phyloP scores from a whole-genome alignment of 2,113 vertebrate genomes.

The Chionis minor region DNA sequence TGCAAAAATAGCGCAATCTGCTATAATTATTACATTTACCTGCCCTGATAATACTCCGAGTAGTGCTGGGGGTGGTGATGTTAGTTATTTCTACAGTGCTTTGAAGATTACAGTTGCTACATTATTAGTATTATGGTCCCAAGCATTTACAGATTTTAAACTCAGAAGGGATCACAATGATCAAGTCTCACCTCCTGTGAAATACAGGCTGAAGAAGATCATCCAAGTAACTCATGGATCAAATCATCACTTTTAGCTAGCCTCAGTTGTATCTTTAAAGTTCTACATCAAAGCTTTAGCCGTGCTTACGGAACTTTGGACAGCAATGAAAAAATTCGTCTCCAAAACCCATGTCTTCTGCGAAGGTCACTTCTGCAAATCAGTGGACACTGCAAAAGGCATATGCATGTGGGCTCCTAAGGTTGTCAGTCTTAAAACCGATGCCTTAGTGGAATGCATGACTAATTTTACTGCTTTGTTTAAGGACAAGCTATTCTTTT shows the following conservation, averaged over 20 bases:
- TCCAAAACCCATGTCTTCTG: background rate
- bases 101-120: background rate
- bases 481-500: conserved; percentile 1
- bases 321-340: background rate
- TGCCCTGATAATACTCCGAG: background rate
- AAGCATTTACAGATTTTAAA: background rate
- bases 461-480: background rate
- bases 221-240: background rate
- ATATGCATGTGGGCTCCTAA: background rate
- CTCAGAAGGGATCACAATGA: background rate
- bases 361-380: background rate
- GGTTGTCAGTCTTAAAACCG: background rate
- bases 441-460: background rate
- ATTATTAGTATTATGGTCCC: background rate
- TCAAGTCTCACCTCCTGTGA: background rate
- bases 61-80: background rate
- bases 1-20: background rate
- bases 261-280: background rate
- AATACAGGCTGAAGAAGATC: background rate
- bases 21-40: background rate
- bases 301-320: background rate
- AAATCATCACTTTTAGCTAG: background rate
- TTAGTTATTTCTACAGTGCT: background rate
- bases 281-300: background rate
- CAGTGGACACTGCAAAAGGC: background rate